Percentiles rank a stretch among this genome's conserved stretches.
These are phyloP conservation scores for Myotis myotis DNA, from an alignment of 2,797 vertebrate species.

Conservation along the genomic window DNA sequence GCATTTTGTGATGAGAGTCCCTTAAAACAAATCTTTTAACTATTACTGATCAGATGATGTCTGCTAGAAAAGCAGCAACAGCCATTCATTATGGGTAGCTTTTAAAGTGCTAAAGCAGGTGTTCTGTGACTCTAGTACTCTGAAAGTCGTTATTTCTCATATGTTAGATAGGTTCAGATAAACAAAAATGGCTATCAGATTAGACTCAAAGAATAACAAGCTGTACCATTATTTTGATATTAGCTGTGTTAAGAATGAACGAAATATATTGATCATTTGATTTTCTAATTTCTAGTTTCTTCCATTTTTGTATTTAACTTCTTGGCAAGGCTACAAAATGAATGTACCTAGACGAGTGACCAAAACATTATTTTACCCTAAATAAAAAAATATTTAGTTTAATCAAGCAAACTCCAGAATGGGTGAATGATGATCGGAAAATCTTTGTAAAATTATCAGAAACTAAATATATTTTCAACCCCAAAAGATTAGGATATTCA, in stretches of 20 bases:
- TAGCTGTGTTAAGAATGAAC: not conserved
- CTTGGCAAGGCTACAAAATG: slow-evolving; percentile 8
- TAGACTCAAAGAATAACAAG: not conserved
- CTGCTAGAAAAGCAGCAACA: not conserved
- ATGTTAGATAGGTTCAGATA: not conserved
- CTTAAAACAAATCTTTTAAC: not conserved
- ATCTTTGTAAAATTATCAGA: not conserved
- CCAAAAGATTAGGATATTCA: not conserved
- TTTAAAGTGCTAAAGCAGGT: not conserved
- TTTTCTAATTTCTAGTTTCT: not conserved
- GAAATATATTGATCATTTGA: not conserved
- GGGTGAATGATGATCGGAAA: not conserved
- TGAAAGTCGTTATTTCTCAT: not conserved
- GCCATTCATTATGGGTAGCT: not conserved
- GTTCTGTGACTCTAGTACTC: not conserved
- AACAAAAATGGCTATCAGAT: not conserved
- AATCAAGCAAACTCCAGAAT: not conserved
- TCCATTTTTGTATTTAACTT: not conserved
- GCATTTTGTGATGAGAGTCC: not conserved
- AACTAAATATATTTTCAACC: not conserved
- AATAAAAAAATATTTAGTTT: not conserved
- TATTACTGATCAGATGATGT: not conserved
- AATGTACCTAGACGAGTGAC: not conserved
- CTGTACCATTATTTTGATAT: not conserved
- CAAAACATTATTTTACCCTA: not conserved